Percentiles rank a stretch among this genome's conserved stretches.
phyloP scores from a whole-genome alignment of 2,888 invertebrate species.

The Ypsolopha sequella region DNA sequence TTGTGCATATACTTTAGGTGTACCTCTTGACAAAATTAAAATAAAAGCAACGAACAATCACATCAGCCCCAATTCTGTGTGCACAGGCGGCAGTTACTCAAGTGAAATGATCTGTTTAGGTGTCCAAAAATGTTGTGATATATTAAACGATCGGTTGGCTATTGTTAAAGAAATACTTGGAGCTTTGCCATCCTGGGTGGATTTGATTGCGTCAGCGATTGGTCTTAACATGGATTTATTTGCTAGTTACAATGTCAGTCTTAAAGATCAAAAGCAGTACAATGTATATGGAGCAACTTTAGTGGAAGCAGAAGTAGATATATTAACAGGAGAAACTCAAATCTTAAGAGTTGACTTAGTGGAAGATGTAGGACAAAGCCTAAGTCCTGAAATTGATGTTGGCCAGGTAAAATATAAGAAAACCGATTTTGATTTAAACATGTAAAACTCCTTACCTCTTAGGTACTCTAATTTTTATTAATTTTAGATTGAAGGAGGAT shows the following conservation, averaged over 20 bases:
- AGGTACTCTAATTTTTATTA: neutral
- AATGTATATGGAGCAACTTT: conserved; percentile 61
- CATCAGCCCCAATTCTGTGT: conserved; percentile 71
- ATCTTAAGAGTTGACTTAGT: conserved; percentile 65
- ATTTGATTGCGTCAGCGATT: conserved; percentile 58
- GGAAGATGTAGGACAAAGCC: conserved; percentile 69
- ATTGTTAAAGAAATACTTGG: conserved; percentile 47
- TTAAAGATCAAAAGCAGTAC: conserved; percentile 34
- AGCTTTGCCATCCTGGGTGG: conserved; percentile 58
- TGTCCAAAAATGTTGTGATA: conserved; percentile 53
- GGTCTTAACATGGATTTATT: conserved; percentile 40
- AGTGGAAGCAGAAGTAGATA: conserved; percentile 73
- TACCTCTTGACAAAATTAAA: conserved; percentile 72
- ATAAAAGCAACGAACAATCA: conserved; percentile 75
- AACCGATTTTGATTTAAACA: neutral
- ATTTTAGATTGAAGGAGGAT: conserved; percentile 62
- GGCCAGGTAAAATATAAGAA: conserved; percentile 45
- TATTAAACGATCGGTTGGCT: conserved; percentile 44
- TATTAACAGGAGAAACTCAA: conserved; percentile 72
- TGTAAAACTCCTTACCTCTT: neutral
- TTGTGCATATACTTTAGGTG: conserved; percentile 73
- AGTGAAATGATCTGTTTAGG: conserved; percentile 73
- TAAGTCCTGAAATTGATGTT: conserved; percentile 69
- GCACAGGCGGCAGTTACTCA: conserved; percentile 76
- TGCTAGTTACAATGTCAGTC: conserved; percentile 19